Base-by-base conservation (phyloP, 2,888 invertebrate species). In the Metopia argyrocephala region DNA sequence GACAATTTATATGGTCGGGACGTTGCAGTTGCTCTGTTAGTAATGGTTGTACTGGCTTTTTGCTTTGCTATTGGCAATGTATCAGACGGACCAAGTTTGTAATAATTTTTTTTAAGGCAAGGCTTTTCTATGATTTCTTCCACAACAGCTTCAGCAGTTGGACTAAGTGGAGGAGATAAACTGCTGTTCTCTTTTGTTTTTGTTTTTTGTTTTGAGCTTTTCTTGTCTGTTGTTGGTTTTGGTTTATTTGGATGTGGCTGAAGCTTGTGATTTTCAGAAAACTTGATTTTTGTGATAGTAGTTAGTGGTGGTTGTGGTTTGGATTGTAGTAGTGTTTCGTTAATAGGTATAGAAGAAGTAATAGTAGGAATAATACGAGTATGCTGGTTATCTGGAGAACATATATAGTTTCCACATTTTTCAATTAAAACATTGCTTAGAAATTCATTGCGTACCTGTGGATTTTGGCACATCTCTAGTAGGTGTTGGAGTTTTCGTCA, bases 351-450 rank as follows among this genome's bases (percentile, higher is more conserved):
- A 71, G 46, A 71, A 73, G 71, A 71, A 86, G 85, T 88, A 86
- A 86, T 87, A 86, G 84, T 59, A 48, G 38, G 27, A 54, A 27
- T 38, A 15, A 59, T 66, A 69, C 74, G 78, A 28, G 46, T 78
- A 64, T 59, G 69, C 86, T 86, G 89, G 85, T 89, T 89, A 88
- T 89, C 88, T 89, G 89, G 87, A 89, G 88, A 87, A 89, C 87
- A 86, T 81, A 88, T 81, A 65, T 61, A 61, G 78, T 85, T 87
- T 88, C 87, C 87, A 86, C 71, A 48, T 87, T 38, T 38, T 38
- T 76, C 45, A 69, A 64, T 62, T 76, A 69, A 38, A 70, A 82
- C 61, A 82, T 81, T 83, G 83, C 69, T 83, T 83, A 78, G 78
- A 82, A 82, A 82, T 80, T 82, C 79, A 87, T 84, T 89, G 86